These are phyloP conservation scores for Cremastinae sp. DNA, from an alignment of 2,888 invertebrate genomes.

Conservation along the genomic window DNA sequence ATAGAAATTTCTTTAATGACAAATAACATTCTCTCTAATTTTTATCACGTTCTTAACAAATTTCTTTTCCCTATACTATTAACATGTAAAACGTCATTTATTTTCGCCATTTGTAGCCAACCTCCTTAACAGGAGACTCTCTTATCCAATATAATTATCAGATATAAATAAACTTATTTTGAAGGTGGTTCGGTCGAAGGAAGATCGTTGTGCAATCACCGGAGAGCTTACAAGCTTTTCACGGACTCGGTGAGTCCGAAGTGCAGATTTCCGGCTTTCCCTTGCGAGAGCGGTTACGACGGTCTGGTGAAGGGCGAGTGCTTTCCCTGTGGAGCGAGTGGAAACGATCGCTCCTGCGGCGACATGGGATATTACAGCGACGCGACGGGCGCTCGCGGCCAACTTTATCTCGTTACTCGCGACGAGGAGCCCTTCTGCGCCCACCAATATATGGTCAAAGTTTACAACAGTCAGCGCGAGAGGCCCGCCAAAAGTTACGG, in stretches of 20 bases:
- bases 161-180: not conserved
- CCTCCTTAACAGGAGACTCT: too few species aligned
- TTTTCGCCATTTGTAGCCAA: too few species aligned
- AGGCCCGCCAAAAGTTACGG: slow-evolving; percentile 89
- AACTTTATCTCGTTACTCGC: slow-evolving; percentile 93
- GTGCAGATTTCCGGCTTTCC: slow-evolving; percentile 95
- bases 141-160: too few species aligned
- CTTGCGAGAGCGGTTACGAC: slow-evolving; percentile 90
- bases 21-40: too few species aligned
- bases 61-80: too few species aligned
- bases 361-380: slow-evolving; percentile 98
- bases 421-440: slow-evolving; percentile 97
- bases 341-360: slow-evolving; percentile 86
- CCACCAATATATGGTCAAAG: slow-evolving; percentile 92
- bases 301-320: slow-evolving; percentile 90
- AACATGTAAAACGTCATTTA: too few species aligned
- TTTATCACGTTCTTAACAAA: too few species aligned
- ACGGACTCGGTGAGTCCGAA: slow-evolving; percentile 95
- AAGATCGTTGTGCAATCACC: slow-evolving; percentile 94
- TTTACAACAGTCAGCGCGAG: slow-evolving; percentile 87
- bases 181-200: slow-evolving; percentile 90
- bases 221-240: slow-evolving; percentile 96
- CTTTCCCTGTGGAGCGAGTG: slow-evolving; percentile 85
- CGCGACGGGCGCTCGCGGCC: slow-evolving; percentile 90
- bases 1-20: too few species aligned